Conservation (phyloP, 1,140 invertebrate species). For the Cyclina sinensis region DNA sequence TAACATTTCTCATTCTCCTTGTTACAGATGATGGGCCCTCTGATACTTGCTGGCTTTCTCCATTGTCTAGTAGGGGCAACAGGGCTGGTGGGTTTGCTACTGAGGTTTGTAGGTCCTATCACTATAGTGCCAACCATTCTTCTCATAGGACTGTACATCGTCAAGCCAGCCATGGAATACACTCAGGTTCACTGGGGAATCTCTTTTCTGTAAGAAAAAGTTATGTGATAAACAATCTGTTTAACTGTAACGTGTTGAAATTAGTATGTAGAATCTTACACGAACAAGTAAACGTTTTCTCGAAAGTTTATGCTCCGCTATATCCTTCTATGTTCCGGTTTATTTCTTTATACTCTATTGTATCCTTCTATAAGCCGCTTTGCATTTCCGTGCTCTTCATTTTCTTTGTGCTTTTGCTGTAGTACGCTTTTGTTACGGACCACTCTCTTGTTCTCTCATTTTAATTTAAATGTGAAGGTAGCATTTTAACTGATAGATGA, state of each 20-base stretch:
- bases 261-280: neutral
- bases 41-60: slow-evolving; percentile 76
- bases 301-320: too few species aligned
- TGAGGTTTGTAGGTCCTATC: slow-evolving; percentile 87
- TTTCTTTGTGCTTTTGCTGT: too few species aligned
- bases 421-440: too few species aligned
- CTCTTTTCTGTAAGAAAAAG: slow-evolving; percentile 84
- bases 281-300: too few species aligned
- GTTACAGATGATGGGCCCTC: slow-evolving; percentile 76
- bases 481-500: too few species aligned
- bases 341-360: too few species aligned
- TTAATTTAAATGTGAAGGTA: too few species aligned
- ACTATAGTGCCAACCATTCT: slow-evolving; percentile 87
- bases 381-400: too few species aligned
- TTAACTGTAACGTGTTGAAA: neutral
- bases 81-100: slow-evolving; percentile 83
- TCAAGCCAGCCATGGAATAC: slow-evolving; percentile 82
- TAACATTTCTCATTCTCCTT: too few species aligned
- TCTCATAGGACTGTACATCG: slow-evolving; percentile 87
- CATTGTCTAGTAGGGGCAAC: slow-evolving; percentile 78
- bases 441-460: too few species aligned
- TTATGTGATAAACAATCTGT: neutral
- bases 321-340: too few species aligned
- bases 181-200: slow-evolving; percentile 86
- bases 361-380: too few species aligned